Evolutionary conservation across 1,140 invertebrate genomes (phyloP), one percentile per base, ranked within the genome.

Genomic region (Patella vulgata): DNA sequence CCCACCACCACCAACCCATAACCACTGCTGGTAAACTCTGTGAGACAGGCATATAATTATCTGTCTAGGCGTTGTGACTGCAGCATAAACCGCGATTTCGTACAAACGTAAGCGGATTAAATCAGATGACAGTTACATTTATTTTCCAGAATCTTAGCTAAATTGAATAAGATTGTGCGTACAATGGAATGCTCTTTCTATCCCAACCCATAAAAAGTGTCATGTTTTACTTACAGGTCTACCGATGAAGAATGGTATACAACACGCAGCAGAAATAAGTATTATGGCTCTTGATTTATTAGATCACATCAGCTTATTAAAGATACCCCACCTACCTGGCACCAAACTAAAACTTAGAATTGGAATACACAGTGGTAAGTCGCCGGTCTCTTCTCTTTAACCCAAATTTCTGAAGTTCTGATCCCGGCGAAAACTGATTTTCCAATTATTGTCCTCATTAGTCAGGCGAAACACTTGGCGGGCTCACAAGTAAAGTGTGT

Each of bases 221-320:
- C n/a, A n/a, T n/a, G n/a, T 36, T 36, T 36, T 8, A 36, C 53
- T 50, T 14, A 92, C 91, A 58, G 95, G 94, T 0, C 86, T 95
- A 55, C 94, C 94, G 0, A 89, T 90, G 3, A 87, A 90, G 71
- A 90, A 90, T 76, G 87, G 87, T 8, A 91, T 93, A 84, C 92
- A 93, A 70, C 91, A 92, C 55, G 80, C 85, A 78, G 46, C 80
- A 89, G 93, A 95, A 81, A 89, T 96, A 51, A 93, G 93, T 1
- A 93, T 91, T 12, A 94, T 95, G 93, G 93, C 93, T 1, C 85
- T 95, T 56, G 92, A 95, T 84, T 82, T 96, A 59, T 84, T 95
- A 11, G 91, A 94, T 79, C 89, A 92, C 75, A 93, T 92, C 78
- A 92, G 91, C 44, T 89, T 89, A 63, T 93, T 96, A 78, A 90